Base-by-base conservation (phyloP, 2,113 vertebrate genomes). In the Oxyura jamaicensis region DNA sequence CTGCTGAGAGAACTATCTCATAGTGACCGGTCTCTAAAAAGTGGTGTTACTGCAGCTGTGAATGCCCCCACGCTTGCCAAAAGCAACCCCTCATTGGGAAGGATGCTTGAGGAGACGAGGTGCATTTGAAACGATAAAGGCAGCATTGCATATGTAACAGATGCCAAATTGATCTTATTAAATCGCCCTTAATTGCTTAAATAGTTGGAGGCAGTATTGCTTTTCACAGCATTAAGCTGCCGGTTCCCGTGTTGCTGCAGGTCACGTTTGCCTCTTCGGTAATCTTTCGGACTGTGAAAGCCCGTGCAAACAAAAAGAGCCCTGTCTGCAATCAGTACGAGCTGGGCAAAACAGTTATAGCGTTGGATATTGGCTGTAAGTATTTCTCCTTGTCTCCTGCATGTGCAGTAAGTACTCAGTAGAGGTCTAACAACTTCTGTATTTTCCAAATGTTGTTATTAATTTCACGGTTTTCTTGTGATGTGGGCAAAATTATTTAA, bases 1-100 rank as follows among this genome's bases (percentile, higher is more conserved):
- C 46, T 48, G 46, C 46, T 48, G 53, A n/a, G 50, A 20, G 3
- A n/a, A n/a, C n/a, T 5, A 4, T 2, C 48, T 4, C 0, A 0
- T 2, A 20, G 74, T 15, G 13, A 55, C 39, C 13, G 2, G 41
- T 21, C 50, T 17, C 33, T 11, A 68, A 26, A 21, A 16, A 20
- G 50, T 0, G 53, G 11, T 6, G 50, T 46, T 4, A 39, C 42
- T 4, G 19, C 6, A 7, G 8, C 26, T 29, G 46, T 22, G 35
- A 7, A 63, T 16, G 52, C 13, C 3, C 26, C 2, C 19, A 8
- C 28, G 29, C 53, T 15, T 56, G 53, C 53, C 7, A 4, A 0
- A 28, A 79, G 1, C 31, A 33, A 29, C 39, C 53, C 13, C 48
- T 29, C 46, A 8, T 33, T 4, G 4, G 20, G 41, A 10, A n/a